Conservation (phyloP, 2,113 vertebrate species). For the Urocynchramus pylzowi region DNA sequence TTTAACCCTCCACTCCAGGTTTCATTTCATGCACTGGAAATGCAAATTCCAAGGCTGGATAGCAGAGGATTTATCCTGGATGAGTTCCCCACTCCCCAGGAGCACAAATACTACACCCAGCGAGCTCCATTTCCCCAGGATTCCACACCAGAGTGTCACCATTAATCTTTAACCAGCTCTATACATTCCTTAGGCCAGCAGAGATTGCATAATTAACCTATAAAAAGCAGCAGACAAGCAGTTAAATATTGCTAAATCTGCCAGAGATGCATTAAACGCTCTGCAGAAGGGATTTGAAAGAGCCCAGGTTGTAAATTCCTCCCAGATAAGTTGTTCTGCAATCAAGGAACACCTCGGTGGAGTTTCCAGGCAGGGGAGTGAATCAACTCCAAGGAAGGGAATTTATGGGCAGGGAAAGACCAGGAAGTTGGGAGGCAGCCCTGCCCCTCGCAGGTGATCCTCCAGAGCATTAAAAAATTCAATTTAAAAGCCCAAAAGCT, state of each 20-base stretch:
- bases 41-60: background rate
- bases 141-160: background rate
- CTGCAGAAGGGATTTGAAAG: background rate
- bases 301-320: background rate
- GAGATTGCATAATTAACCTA: constrained; percentile 1
- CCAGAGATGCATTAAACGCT: background rate
- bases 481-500: background rate
- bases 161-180: constrained; percentile 21
- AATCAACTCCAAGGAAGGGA: background rate
- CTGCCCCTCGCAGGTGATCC: background rate
- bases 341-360: background rate
- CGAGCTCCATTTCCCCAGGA: background rate
- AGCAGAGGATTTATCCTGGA: background rate
- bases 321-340: background rate
- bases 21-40: background rate
- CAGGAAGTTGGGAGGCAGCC: background rate
- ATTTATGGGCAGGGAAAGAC: fast-evolving
- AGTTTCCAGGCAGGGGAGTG: background rate
- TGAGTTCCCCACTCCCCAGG: background rate
- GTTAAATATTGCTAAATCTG: constrained; percentile 28
- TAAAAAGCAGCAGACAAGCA: background rate
- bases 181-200: background rate
- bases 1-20: background rate
- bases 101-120: background rate
- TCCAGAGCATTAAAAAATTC: background rate